These are phyloP conservation scores for Hecatera dysodea DNA, from an alignment of 2,888 invertebrate species.

Conservation along the genomic window DNA sequence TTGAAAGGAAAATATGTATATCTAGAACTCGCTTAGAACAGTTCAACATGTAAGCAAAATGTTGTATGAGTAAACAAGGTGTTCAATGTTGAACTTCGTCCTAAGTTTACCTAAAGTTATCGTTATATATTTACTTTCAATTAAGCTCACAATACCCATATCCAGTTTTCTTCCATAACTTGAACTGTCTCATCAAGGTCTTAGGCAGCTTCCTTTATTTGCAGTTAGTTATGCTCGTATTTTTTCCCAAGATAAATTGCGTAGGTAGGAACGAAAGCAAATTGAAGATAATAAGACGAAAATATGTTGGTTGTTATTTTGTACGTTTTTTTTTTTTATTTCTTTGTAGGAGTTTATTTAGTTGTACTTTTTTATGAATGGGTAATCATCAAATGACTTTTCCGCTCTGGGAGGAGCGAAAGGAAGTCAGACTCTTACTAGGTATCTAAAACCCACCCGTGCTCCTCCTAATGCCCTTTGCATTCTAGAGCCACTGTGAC, in stretches of 20 bases:
- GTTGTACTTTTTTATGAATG: too few species aligned
- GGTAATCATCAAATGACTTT: too few species aligned
- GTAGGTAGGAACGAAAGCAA: conserved; percentile 64
- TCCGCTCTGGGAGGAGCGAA: too few species aligned
- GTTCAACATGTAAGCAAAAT: conserved; percentile 26
- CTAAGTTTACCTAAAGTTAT: conserved; percentile 4
- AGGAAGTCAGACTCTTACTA: too few species aligned
- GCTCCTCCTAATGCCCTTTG: too few species aligned
- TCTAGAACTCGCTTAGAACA: conserved; percentile 19
- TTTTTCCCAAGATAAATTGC: conserved; percentile 59
- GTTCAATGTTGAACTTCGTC: neutral
- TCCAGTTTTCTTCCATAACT: conserved; percentile 17
- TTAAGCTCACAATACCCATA: conserved; percentile 18
- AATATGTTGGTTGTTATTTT: conserved; percentile 68
- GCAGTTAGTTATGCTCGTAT: conserved; percentile 28
- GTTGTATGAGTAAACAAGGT: conserved; percentile 15
- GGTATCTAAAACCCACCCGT: too few species aligned
- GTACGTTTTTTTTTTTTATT: conserved; percentile 63
- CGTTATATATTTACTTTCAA: conserved; percentile 18
- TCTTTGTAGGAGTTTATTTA: conserved; percentile 38
- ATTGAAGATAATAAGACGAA: conserved; percentile 73
- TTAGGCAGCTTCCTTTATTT: conserved; percentile 43
- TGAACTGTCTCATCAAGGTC: conserved; percentile 32
- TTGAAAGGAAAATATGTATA: conserved; percentile 33
- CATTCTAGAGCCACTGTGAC: too few species aligned